Conservation (phyloP, 2,113 vertebrate species). For the Pyxicephalus adspersus region DNA sequence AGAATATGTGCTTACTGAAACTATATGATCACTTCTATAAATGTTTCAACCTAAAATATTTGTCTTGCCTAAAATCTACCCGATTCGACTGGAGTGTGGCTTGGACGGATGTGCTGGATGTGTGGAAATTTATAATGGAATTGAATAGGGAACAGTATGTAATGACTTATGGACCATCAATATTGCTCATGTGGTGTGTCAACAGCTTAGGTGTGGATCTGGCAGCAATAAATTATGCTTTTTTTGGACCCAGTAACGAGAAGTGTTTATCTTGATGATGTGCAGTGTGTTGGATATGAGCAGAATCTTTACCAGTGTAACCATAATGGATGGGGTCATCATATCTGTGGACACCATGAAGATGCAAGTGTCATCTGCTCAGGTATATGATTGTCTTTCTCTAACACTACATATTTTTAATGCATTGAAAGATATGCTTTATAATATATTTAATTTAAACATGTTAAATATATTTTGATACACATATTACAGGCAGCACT, state of each 20-base stretch:
- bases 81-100: constrained; percentile 7
- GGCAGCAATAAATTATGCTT: background rate
- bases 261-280: constrained; percentile 6
- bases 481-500: no score
- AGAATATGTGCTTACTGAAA: no score
- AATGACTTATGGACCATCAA: constrained; percentile 8
- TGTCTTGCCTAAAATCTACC: background rate
- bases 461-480: no score
- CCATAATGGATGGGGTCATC: background rate
- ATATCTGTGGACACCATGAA: constrained; percentile 12
- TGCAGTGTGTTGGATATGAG: constrained; percentile 18
- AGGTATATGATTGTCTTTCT: no score
- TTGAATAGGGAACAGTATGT: constrained; percentile 28
- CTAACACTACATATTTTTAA: no score
- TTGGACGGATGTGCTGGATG: constrained; percentile 13
- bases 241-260: constrained; percentile 40
- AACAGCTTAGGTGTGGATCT: constrained; percentile 25
- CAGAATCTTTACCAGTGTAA: background rate
- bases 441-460: no score
- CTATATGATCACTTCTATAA: no score
- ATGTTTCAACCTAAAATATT: background rate
- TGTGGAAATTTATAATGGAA: constrained; percentile 16
- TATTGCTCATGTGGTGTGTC: constrained; percentile 34
- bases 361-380: constrained; percentile 52
- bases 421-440: no score